A percentile compares a stretch with the other conserved stretches of the same genome.
phyloP scores from a whole-genome alignment of 2,888 invertebrate species.

The Resseliella maxima region DNA sequence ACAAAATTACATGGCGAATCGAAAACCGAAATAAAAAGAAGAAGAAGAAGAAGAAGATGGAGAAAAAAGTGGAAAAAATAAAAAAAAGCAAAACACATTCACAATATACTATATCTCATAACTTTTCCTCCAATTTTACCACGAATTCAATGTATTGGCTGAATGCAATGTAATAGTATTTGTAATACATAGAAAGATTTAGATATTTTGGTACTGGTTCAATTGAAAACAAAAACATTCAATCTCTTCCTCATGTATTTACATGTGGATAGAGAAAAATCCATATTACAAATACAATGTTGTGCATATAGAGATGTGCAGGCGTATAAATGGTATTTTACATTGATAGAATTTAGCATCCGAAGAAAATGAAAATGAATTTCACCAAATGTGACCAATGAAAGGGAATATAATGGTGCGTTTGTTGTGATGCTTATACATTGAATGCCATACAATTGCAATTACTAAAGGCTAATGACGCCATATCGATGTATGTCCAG shows the following conservation, averaged over 20 bases:
- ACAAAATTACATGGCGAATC: neutral
- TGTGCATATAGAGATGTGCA: neutral
- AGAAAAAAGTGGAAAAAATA: neutral
- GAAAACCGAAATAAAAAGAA: no score
- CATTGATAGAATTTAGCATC: neutral
- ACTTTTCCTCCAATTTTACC: neutral
- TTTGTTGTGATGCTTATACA: conserved; percentile 29
- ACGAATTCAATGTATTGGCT: neutral
- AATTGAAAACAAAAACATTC: conserved; percentile 43
- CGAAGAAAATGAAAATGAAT: conserved; percentile 48
- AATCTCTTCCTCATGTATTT: conserved; percentile 7
- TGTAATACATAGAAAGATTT: neutral
- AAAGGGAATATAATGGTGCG: conserved; percentile 36
- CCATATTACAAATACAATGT: neutral
- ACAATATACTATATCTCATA: neutral
- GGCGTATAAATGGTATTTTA: neutral
- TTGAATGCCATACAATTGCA: neutral
- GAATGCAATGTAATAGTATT: neutral
- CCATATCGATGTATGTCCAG: neutral
- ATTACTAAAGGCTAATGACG: neutral
- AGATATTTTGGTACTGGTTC: conserved; percentile 4
- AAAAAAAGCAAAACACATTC: neutral
- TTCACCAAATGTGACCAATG: conserved; percentile 43
- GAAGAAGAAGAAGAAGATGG: no score
- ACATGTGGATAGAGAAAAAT: conserved; percentile 11